Base-by-base conservation (phyloP, 2,113 vertebrate species). In the Semicossyphus pulcher region DNA sequence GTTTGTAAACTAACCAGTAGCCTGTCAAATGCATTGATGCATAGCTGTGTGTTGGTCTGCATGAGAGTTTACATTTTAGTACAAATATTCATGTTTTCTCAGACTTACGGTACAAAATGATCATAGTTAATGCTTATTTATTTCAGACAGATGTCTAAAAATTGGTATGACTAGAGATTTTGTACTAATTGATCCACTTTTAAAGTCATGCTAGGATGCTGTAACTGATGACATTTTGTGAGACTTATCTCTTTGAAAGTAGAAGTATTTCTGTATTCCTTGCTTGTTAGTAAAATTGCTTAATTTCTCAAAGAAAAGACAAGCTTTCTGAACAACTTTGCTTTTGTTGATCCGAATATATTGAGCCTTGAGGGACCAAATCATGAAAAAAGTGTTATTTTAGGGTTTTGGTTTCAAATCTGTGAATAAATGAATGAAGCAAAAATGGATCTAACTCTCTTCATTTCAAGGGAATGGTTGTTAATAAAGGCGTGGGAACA, bases 351-450 rank as follows among this genome's bases (percentile, higher is more conserved):
- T 73, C 84, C 78, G 56, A 80, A 88, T 80, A 79, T 89, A 71
- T 84, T 72, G 75, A 91, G 83, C 84, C 80, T 89, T 62, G 79
- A 91, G 90, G 89, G 91, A 94, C 93, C 93, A 94, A 94, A 88
- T 75, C 26, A 76, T 90, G n/a, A 29, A 87, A 83, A 81, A 89
- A 71, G 76, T 83, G 85, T 92, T 91, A 91, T 89, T 92, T 91
- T 91, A 83, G 68, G 83, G 73, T 89, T n/a, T n/a, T 89, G 86
- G 90, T 93, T 92, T 89, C 59, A 77, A 92, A 90, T 89, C 87
- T 89, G 90, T 92, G 88, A 94, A 94, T 94, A 94, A 94, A 94
- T 58, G 74, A 93, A 91, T 88, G 56, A 93, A 86, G 71, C 54
- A 80, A 81, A 86, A 69, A 63, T 2, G 32, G 28, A 53, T 60